phyloP scores from a whole-genome alignment of 2,113 vertebrate species.

The Myodes glareolus region DNA sequence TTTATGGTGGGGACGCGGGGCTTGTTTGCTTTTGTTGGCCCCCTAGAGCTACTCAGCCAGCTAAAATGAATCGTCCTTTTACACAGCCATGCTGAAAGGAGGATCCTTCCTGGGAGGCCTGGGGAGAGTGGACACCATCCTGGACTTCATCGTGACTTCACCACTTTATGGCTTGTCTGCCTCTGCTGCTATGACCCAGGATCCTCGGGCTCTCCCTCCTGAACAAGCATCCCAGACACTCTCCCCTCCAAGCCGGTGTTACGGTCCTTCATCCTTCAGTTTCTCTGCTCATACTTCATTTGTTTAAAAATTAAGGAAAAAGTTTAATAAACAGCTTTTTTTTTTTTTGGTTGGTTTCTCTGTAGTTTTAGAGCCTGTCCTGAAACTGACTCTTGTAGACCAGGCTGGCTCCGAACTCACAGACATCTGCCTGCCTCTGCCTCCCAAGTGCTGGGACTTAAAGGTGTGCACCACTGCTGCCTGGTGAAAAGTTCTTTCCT shows the following conservation, averaged over 20 bases:
- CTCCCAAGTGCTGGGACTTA: too few relatives aligned
- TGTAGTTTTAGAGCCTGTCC: too few relatives aligned
- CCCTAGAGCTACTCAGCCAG: conserved; percentile 80
- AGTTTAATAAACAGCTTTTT: not conserved
- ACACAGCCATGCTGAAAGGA: conserved; percentile 83
- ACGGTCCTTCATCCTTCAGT: not conserved
- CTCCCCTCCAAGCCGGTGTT: not conserved
- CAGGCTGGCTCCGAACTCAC: too few relatives aligned
- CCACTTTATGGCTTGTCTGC: not conserved
- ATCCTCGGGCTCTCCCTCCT: not conserved
- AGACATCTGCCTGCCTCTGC: too few relatives aligned
- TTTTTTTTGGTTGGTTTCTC: too few relatives aligned
- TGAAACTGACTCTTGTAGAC: too few relatives aligned
- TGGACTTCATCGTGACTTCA: not conserved
- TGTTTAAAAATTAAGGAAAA: not conserved
- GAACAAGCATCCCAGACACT: not conserved
- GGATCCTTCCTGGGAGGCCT: conserved; percentile 41
- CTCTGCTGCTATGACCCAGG: not conserved
- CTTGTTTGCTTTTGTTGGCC: conserved; percentile 84
- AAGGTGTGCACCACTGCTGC: too few relatives aligned
- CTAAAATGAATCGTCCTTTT: conserved; percentile 90
- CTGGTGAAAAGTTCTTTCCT: not conserved
- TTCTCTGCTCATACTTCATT: not conserved
- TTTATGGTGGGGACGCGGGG: conserved; percentile 89
- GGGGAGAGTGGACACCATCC: not conserved